These are phyloP conservation scores for Hexactinellida sp. DNA, from an alignment of 37 sponge, comb jelly and placozoan species.

Conservation along the genomic window DNA sequence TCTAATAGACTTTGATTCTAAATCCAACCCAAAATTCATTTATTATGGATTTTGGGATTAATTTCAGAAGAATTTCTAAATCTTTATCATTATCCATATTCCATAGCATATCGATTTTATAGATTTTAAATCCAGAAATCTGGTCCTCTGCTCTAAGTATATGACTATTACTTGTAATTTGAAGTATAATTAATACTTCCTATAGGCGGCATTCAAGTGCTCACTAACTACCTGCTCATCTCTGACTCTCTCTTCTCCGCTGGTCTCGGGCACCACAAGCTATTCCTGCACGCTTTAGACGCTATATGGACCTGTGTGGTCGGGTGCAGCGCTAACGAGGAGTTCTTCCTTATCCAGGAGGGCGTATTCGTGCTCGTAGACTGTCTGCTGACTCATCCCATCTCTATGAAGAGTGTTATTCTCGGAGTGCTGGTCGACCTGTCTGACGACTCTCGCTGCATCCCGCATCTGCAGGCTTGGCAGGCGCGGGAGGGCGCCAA, in stretches of 20 bases:
- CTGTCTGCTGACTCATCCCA: slow-evolving; percentile 50
- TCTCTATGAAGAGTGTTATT: slow-evolving; percentile 68
- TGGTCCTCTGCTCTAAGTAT: too few species aligned
- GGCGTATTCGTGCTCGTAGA: slow-evolving; percentile 82
- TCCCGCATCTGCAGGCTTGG: slow-evolving; percentile 16
- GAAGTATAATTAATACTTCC: too few species aligned
- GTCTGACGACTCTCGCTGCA: slow-evolving; percentile 79
- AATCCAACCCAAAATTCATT: too few species aligned
- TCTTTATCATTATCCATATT: too few species aligned
- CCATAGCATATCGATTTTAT: too few species aligned
- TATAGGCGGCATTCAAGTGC: slow-evolving; percentile 73
- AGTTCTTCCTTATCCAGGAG: slow-evolving; percentile 80
- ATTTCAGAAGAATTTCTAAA: too few species aligned
- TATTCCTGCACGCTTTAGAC: slow-evolving; percentile 66
- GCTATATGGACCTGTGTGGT: slow-evolving; percentile 71
- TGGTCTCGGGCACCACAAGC: slow-evolving; percentile 78
- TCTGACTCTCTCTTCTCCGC: slow-evolving; percentile 40
- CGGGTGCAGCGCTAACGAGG: slow-evolving; percentile 61
- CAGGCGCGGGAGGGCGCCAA: neutral
- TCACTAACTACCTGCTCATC: slow-evolving; percentile 52
- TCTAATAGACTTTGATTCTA: too few species aligned
- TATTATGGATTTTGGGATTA: too few species aligned
- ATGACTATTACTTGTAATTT: too few species aligned
- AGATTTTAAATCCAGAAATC: too few species aligned
- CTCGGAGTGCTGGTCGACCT: slow-evolving; percentile 85